These are phyloP conservation scores for Drosophila longiperda DNA, from an alignment of 2,888 invertebrate genomes.

Conservation along the genomic window DNA sequence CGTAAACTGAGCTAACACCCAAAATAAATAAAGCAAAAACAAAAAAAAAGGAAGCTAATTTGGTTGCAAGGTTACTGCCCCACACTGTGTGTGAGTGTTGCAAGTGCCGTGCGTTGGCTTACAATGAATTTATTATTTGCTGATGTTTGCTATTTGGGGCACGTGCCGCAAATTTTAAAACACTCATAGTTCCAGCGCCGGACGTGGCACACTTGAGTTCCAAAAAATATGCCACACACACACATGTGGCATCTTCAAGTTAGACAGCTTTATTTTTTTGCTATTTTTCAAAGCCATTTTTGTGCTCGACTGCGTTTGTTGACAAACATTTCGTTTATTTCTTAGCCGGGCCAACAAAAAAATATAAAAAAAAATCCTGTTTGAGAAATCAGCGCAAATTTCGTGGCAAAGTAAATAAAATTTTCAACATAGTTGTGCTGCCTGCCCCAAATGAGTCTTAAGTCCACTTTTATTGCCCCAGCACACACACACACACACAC, in stretches of 20 bases:
- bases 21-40: conserved; percentile 1
- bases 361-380: conserved; percentile 25
- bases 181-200: conserved; percentile 60
- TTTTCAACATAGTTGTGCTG: conserved; percentile 64
- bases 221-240: conserved; percentile 54
- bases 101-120: conserved; percentile 50
- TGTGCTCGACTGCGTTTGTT: conserved; percentile 76
- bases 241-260: conserved; percentile 27
- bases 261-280: conserved; percentile 2
- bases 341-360: conserved; percentile 67
- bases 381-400: conserved; percentile 74
- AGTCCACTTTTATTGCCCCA: conserved; percentile 70
- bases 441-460: conserved; percentile 62
- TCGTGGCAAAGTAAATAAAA: conserved; percentile 80
- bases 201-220: conserved; percentile 66
- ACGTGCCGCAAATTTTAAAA: conserved; percentile 81
- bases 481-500: conserved; percentile 5
- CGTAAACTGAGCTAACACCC: conserved; percentile 50
- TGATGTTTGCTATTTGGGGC: conserved; percentile 82
- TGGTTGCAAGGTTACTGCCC: conserved; percentile 46
- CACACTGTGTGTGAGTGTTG: conserved; percentile 20
- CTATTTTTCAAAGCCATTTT: conserved; percentile 59
- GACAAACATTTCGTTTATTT: conserved; percentile 66
- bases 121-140: conserved; percentile 82
- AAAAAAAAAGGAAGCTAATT: conserved; percentile 57